Conservation (phyloP, 2,888 invertebrate genomes). For the Desoria tigrina region DNA sequence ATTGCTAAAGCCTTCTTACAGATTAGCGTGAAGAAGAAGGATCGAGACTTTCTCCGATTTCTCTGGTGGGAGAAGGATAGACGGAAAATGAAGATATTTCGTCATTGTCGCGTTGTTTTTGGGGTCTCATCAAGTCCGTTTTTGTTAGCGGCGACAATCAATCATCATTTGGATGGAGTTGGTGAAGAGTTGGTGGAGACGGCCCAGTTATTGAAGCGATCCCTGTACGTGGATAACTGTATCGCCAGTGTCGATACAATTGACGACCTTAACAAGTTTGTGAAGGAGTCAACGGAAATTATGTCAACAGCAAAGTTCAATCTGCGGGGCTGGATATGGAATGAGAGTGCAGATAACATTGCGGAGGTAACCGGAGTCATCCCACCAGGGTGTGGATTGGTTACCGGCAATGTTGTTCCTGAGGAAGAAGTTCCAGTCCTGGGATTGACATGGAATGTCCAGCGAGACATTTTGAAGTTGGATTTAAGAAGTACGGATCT, state of each 20-base stretch:
- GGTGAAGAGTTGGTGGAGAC: not conserved
- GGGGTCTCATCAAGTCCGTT: conserved; percentile 38
- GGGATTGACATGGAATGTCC: conserved; percentile 21
- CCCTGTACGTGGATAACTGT: conserved; percentile 37
- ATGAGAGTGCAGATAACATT: not conserved
- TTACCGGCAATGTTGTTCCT: conserved; percentile 11
- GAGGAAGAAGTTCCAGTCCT: conserved; percentile 3
- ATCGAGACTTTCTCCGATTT: conserved; percentile 21
- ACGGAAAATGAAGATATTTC: not conserved
- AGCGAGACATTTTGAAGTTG: not conserved
- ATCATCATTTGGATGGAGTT: conserved; percentile 45
- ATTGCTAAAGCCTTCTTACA: too few species aligned
- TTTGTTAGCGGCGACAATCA: conserved; percentile 50
- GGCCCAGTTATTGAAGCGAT: conserved; percentile 29
- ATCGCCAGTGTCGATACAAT: conserved; percentile 35
- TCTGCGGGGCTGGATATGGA: conserved; percentile 24
- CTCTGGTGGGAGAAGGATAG: conserved; percentile 32
- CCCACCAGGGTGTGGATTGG: conserved; percentile 19
- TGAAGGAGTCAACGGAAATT: conserved; percentile 22
- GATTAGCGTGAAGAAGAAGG: conserved; percentile 4
- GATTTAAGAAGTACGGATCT: not conserved
- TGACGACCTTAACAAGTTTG: conserved; percentile 41
- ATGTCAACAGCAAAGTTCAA: conserved; percentile 21
- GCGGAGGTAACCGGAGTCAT: not conserved
- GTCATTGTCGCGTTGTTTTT: conserved; percentile 46